These are phyloP conservation scores for Drosophila putrida DNA, from an alignment of 2,888 invertebrate species.

Conservation along the genomic window DNA sequence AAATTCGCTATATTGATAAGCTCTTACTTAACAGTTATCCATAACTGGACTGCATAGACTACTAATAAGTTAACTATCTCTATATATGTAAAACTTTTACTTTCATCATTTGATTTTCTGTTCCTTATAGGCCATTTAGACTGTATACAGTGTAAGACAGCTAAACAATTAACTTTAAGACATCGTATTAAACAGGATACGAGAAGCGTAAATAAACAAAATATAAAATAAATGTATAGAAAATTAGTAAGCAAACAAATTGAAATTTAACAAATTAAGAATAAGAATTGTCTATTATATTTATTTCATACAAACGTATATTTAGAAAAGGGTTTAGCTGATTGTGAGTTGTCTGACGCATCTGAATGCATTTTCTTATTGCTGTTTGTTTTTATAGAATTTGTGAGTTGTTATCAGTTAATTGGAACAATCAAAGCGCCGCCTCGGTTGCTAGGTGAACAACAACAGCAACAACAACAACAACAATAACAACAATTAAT, in stretches of 20 bases:
- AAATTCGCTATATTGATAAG: background rate
- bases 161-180: conserved; percentile 2
- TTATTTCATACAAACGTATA: too few species aligned
- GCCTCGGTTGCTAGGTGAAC: conserved; percentile 20
- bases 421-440: conserved; percentile 45
- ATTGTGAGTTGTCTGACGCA: conserved; percentile 17
- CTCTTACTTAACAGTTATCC: background rate
- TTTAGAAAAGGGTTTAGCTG: background rate
- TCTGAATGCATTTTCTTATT: conserved; percentile 16
- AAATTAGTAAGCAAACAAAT: background rate
- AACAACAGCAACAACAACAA: conserved; percentile 7
- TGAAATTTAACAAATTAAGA: background rate
- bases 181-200: background rate
- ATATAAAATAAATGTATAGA: background rate
- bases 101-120: too few species aligned
- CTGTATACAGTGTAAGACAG: background rate
- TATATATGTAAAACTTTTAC: background rate
- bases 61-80: background rate
- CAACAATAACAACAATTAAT: conserved; percentile 20
- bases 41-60: too few species aligned
- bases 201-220: conserved; percentile 7
- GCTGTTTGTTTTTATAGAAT: conserved; percentile 23
- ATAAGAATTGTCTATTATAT: background rate
- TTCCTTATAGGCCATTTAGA: too few species aligned
- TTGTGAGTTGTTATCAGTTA: conserved; percentile 64